Evolutionary conservation across 1,140 invertebrate genomes (phyloP).

Genomic region (Trichonephila clavata): DNA sequence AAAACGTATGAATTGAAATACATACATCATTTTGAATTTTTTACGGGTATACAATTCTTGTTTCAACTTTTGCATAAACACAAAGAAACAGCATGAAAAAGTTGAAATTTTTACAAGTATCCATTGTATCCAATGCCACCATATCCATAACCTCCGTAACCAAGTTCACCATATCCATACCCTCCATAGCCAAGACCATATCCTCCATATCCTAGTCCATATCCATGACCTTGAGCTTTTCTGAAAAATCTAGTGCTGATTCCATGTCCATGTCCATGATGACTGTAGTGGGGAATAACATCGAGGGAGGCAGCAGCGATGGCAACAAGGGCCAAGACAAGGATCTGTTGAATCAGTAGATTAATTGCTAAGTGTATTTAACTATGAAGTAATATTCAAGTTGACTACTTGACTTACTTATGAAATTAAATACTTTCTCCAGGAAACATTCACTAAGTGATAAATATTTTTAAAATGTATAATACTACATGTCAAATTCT

Average conservation of each 20-base stretch:
- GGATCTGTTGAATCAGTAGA: background rate
- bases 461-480: no score
- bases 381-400: no score
- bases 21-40: no score
- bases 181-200: background rate
- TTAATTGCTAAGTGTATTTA: no score
- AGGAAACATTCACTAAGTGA: no score
- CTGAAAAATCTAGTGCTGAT: slow-evolving; percentile 24
- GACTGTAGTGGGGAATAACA: slow-evolving; percentile 27
- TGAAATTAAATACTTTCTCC: no score
- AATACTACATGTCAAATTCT: no score
- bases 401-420: no score
- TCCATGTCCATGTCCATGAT: slow-evolving; percentile 42
- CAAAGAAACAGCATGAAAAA: no score
- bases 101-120: background rate
- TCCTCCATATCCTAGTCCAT: slow-evolving; percentile 16
- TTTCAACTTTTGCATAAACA: no score
- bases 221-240: slow-evolving; percentile 24
- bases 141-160: background rate
- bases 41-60: no score
- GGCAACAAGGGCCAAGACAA: slow-evolving; percentile 33
- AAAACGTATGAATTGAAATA: no score
- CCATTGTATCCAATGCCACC: background rate
- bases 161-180: background rate
- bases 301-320: background rate